Evolutionary conservation across 2,888 invertebrate species (phyloP).

Genomic region (Diploptera punctata): DNA sequence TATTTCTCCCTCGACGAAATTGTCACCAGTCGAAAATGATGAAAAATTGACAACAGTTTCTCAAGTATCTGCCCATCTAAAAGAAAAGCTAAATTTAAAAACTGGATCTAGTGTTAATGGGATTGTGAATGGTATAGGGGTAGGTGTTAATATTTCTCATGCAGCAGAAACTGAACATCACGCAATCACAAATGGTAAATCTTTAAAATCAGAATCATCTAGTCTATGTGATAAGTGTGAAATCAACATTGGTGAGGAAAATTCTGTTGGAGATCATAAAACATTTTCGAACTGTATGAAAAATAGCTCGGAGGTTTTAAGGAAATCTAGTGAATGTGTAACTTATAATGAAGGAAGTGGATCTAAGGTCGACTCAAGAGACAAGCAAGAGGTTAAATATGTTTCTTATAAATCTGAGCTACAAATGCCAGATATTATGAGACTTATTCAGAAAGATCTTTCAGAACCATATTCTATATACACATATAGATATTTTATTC

Average conservation of each 20-base stretch:
- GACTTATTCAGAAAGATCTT: conserved; percentile 97
- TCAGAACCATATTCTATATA: conserved; percentile 99
- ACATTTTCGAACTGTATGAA: conserved; percentile 33
- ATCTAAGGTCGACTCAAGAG: conserved; percentile 53
- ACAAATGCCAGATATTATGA: conserved; percentile 99
- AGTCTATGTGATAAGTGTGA: conserved; percentile 44
- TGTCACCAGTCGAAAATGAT: conserved; percentile 24
- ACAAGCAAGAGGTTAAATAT: conserved; percentile 59
- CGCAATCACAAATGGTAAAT: conserved; percentile 34
- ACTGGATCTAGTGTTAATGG: conserved; percentile 43
- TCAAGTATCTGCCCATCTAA: conserved; percentile 39
- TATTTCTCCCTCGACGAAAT: conserved; percentile 31
- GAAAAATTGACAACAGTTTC: conserved; percentile 16
- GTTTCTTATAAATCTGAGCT: conserved; percentile 91
- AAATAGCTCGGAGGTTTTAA: conserved; percentile 13
- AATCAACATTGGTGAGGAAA: conserved; percentile 31
- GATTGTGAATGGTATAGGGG: conserved; percentile 43
- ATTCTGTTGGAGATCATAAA: conserved; percentile 15
- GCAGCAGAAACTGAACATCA: conserved; percentile 32
- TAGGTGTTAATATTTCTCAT: conserved; percentile 40
- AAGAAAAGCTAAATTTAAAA: conserved; percentile 42
- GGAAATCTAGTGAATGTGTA: conserved; percentile 31
- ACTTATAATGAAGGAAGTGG: conserved; percentile 37
- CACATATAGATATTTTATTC: conserved; percentile 99
- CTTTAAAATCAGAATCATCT: conserved; percentile 28